phyloP scores from a whole-genome alignment of 2,113 vertebrate species.

The Eubucco bourcierii region DNA sequence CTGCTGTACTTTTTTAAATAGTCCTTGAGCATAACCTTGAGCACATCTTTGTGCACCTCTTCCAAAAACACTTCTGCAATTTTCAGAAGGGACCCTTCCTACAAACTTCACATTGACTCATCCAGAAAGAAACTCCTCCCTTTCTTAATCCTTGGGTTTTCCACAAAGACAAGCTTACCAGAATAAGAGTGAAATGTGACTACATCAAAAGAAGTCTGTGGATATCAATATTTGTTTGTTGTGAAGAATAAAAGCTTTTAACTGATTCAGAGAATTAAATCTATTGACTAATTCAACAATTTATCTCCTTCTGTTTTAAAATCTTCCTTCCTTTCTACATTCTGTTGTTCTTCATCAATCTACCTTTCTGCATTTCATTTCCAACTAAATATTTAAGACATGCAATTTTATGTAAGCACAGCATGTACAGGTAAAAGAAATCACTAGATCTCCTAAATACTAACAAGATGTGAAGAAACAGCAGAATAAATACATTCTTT shows the following conservation, averaged over 20 bases:
- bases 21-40: background rate
- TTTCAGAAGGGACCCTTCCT: background rate
- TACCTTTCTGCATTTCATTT: background rate
- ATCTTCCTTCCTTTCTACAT: background rate
- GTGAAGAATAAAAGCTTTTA: background rate
- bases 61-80: background rate
- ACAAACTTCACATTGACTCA: background rate
- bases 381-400: background rate
- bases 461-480: background rate
- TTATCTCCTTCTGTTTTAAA: background rate
- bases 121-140: background rate
- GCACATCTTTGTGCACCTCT: rapidly evolving
- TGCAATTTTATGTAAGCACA: background rate
- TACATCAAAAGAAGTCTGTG: background rate
- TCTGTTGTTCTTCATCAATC: background rate
- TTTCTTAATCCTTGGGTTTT: background rate
- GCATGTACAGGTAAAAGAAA: background rate
- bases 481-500: background rate
- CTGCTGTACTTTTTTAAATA: background rate
- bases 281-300: background rate
- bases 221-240: background rate
- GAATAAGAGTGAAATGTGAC: background rate
- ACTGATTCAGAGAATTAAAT: background rate
- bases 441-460: background rate
- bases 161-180: background rate